Base-by-base conservation (phyloP, 2,113 vertebrate species). In the Emydocephalus ijimae region DNA sequence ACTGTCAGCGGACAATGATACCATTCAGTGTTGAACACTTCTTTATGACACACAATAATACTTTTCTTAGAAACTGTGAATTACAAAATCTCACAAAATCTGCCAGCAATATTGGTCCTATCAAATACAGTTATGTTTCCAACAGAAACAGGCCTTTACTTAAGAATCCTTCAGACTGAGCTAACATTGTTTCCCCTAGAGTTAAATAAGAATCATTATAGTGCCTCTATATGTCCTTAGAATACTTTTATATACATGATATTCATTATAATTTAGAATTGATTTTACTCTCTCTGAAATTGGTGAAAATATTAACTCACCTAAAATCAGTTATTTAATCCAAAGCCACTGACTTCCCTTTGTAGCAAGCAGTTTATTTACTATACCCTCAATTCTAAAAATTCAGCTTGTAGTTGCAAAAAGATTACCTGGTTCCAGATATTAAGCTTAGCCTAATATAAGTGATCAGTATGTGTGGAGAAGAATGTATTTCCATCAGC, bases 121-220 rank as follows among this genome's bases (percentile, higher is more conserved):
- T 81, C 34, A 81, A 15, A 24, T 0, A 90, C 48, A 90, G 85
- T 92, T 87, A 87, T n/a, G 45, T 52, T 89, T 24, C n/a, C 92
- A 45, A 69, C 3, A 91, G 85, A 20, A 56, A 81, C 0, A 87
- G 94, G 91, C 90, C 87, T 85, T 92, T 90, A 90, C 48, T 52
- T 11, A 26, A 95, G 93, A 0, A 34, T n/a, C 93, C 90, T 39
- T 91, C 89, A 92, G 3, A 93, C 86, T 0, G 59, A 94, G 92
- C 94, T 96, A 90, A 90, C 88, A 54, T 89, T 92, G 93, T 92
- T 95, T 52, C 90, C 74, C 55, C 86, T 88, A 89, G 64, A 94
- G 87, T 87, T 85, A 91, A 81, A 0, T 52, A 87, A 94, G 86
- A 64, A 93, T 45, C 2, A 50, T 89, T 48, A 14, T 74, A 90